Base-by-base conservation (phyloP, 2,888 invertebrate genomes). In the Drosophila trichaetosa region DNA sequence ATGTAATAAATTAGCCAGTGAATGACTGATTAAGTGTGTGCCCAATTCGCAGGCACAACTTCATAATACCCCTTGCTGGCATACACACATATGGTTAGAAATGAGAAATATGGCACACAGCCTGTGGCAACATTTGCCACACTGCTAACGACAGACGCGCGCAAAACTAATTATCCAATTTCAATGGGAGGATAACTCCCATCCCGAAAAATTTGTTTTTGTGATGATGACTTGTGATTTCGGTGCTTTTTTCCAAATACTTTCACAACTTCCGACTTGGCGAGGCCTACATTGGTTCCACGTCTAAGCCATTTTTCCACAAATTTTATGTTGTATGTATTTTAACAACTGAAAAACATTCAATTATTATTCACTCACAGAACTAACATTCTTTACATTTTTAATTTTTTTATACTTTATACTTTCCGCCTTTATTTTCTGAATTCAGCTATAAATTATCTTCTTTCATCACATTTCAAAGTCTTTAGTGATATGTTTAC, bases 11-110 rank as follows among this genome's bases (percentile, higher is more conserved):
- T 82, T 82, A 79, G 64, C 61, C 63, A 70, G 73, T 70, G 67
- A 72, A 80, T 74, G 81, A 75, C 83, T 82, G 87, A 87, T 87
- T 85, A 87, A 80, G 73, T 71, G 75, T 63, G 61, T 61, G 66
- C 40, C 67, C 36, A 31, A 40, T 8, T 38, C n/a, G 11, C n/a
- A 29, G 24, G 38, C 13, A n/a, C 29, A 46, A 49, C 38, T 54
- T 5, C 27, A 29, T n/a, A n/a, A 38, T 42, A 36, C 27, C 38
- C 52, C 65, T 38, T 33, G 64, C 27, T 57, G 69, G 29, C 21
- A 24, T 4, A 33, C 21, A 56, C 69, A 59, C 79, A 71, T 72
- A 67, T 77, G 74, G 64, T 36, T 46, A 38, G 61, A 36, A 68
- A 80, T 80, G 72, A 53, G 62, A 36, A 29, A 61, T 57, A 56